These are phyloP conservation scores for Aphyosemion australe DNA, from an alignment of 2,113 vertebrate species.

Conservation along the genomic window DNA sequence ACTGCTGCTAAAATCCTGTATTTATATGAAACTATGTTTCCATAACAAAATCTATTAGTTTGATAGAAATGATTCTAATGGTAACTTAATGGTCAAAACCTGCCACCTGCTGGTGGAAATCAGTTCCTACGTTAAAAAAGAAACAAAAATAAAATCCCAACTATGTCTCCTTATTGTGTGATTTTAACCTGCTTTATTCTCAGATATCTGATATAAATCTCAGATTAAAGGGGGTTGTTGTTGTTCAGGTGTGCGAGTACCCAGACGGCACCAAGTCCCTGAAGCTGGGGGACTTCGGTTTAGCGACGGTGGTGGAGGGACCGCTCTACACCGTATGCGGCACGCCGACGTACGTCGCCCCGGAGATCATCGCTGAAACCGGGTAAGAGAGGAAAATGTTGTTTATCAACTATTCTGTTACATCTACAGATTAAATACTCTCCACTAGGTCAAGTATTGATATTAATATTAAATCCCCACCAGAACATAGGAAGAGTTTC, in stretches of 20 bases:
- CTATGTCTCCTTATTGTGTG: too few species aligned
- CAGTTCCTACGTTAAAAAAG: neutral
- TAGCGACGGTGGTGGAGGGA: constrained; percentile 94
- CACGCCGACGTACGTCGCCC: constrained; percentile 95
- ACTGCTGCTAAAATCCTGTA: too few species aligned
- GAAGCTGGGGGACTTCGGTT: constrained; percentile 95
- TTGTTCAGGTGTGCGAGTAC: constrained; percentile 91
- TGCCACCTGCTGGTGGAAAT: neutral
- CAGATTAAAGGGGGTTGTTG: neutral
- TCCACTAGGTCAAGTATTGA: too few species aligned
- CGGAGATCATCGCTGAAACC: constrained; percentile 97
- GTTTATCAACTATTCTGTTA: too few species aligned
- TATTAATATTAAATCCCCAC: too few species aligned
- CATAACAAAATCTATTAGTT: too few species aligned
- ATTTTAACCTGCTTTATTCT: too few species aligned
- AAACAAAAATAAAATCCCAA: too few species aligned
- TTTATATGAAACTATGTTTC: too few species aligned
- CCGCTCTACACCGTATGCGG: constrained; percentile 95
- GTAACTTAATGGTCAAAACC: neutral
- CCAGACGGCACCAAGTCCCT: constrained; percentile 94
- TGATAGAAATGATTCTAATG: neutral
- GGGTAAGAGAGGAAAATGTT: constrained; percentile 83
- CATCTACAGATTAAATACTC: too few species aligned
- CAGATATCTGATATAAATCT: too few species aligned
- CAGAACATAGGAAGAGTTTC: too few species aligned